Conservation (phyloP, 2,113 vertebrate genomes). For the Indicator maculatus region DNA sequence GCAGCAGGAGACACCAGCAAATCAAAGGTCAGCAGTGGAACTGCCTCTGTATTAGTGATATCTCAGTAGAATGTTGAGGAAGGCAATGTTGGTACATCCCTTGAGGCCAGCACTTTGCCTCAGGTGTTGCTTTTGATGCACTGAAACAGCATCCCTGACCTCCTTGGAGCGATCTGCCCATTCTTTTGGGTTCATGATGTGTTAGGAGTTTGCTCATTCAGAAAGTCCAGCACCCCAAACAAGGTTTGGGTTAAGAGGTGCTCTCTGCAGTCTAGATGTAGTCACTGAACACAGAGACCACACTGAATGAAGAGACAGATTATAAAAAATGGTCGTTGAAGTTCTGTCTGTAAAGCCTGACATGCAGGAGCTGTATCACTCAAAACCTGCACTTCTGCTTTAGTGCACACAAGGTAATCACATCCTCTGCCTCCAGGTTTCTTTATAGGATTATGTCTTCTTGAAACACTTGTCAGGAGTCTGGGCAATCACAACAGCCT, state of each 20-base stretch:
- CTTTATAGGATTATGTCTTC: neutral
- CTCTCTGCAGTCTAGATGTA: neutral
- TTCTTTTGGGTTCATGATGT: neutral
- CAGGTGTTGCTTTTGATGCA: neutral
- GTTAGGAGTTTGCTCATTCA: accelerated
- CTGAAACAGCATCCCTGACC: neutral
- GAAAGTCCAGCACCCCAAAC: neutral
- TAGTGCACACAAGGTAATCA: neutral
- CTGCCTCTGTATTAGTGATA: neutral
- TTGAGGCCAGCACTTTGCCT: neutral
- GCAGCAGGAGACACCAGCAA: neutral
- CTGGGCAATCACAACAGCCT: neutral
- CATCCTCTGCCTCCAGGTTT: neutral
- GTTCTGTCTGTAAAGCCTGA: neutral
- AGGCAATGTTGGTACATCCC: neutral
- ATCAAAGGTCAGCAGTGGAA: neutral
- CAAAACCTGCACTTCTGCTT: neutral
- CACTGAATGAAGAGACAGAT: neutral
- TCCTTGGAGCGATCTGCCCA: neutral
- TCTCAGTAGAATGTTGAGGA: neutral
- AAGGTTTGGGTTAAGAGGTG: neutral
- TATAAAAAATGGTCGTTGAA: neutral
- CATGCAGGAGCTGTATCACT: neutral
- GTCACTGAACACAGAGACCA: accelerated
- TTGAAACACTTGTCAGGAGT: neutral